Conservation (phyloP, 2,113 vertebrate species). For the Rhipidura dahli region DNA sequence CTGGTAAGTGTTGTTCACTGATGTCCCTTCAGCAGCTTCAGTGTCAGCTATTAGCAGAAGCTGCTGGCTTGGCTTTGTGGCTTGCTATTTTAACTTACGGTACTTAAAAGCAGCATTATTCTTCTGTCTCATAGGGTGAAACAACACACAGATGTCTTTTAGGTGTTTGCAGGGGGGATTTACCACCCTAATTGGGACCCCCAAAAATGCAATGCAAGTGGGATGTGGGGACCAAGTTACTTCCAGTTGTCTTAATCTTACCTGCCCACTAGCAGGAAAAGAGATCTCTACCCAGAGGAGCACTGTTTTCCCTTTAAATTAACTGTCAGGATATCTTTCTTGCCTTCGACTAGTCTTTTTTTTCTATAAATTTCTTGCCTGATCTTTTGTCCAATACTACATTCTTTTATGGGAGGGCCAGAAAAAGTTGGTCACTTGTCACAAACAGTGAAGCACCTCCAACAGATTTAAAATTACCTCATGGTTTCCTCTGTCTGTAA, state of each 20-base stretch:
- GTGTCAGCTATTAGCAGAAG: neutral
- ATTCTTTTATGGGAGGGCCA: neutral
- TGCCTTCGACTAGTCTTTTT: neutral
- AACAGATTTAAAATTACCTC: neutral
- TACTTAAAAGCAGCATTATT: constrained; percentile 48
- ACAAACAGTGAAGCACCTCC: neutral
- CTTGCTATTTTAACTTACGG: constrained; percentile 61
- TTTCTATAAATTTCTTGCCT: neutral
- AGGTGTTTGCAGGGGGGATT: neutral
- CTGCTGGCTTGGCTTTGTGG: neutral
- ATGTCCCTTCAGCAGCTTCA: neutral
- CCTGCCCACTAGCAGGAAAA: neutral
- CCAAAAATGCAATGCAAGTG: neutral
- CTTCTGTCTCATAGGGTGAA: constrained; percentile 43
- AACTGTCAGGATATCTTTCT: neutral
- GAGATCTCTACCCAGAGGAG: neutral
- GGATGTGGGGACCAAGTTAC: neutral
- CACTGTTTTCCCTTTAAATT: neutral
- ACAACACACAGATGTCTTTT: constrained; percentile 55
- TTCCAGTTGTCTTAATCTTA: constrained; percentile 2
- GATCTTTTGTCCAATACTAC: neutral
- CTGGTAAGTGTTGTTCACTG: neutral
- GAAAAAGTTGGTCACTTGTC: neutral
- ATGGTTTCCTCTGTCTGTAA: neutral
- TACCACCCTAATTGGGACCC: neutral